Conservation (phyloP, 2,888 invertebrate genomes). For the Tipula helvola region DNA sequence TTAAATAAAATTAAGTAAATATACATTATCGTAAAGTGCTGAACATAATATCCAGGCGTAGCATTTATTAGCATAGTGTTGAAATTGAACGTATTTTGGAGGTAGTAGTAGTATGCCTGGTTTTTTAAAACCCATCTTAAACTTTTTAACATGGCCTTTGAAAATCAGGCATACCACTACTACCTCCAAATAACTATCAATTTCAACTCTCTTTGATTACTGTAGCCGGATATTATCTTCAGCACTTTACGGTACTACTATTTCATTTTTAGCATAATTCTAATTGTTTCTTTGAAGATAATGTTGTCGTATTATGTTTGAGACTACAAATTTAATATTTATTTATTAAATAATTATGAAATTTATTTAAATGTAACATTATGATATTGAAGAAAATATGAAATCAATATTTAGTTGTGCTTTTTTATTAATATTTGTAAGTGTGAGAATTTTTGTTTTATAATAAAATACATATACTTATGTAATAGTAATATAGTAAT, state of each 20-base stretch:
- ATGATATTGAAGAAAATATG: background rate
- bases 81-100: no score
- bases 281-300: background rate
- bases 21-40: no score
- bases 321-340: background rate
- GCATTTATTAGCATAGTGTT: no score
- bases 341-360: background rate
- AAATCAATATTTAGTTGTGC: background rate
- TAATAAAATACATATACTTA: no score
- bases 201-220: no score
- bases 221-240: no score
- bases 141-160: no score
- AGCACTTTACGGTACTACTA: background rate
- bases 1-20: background rate
- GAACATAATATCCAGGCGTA: no score
- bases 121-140: no score
- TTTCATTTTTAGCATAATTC: background rate
- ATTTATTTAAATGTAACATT: background rate
- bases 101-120: no score
- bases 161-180: no score
- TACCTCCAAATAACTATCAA: no score
- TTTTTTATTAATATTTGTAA: background rate
- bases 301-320: background rate
- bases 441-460: background rate
- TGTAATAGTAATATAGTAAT: background rate